phyloP scores from a whole-genome alignment of 2,888 invertebrate genomes.

The Alcis repandata region DNA sequence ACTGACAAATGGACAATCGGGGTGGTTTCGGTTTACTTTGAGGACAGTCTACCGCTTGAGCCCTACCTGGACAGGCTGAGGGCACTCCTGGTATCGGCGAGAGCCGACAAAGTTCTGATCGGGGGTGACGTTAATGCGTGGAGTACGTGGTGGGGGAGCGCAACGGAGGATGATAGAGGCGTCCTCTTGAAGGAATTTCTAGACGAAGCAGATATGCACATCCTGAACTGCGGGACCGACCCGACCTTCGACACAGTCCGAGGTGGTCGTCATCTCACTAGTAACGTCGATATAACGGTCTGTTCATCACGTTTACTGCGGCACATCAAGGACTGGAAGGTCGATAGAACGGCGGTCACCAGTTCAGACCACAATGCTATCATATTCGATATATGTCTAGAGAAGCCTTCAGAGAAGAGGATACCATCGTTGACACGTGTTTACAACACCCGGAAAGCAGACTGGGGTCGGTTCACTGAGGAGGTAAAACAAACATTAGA shows the following conservation, averaged over 20 bases:
- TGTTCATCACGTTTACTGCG: too few species aligned
- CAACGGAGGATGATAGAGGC: slow-evolving; percentile 4
- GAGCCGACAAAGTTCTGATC: background rate
- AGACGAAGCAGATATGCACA: slow-evolving; percentile 3
- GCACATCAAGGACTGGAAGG: too few species aligned
- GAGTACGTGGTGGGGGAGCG: too few species aligned
- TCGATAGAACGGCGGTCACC: too few species aligned
- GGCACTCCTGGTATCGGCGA: background rate
- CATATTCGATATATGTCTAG: background rate
- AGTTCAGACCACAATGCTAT: too few species aligned
- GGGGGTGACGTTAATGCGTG: too few species aligned
- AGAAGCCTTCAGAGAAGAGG: background rate
- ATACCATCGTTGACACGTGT: background rate
- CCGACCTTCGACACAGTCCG: too few species aligned
- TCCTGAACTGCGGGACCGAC: slow-evolving; percentile 6
- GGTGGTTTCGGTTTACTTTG: slow-evolving; percentile 3
- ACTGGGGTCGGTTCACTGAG: slow-evolving; percentile 10
- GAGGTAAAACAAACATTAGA: background rate
- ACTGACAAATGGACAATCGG: background rate
- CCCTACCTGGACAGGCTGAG: background rate
- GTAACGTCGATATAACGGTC: too few species aligned
- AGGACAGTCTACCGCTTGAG: too few species aligned
- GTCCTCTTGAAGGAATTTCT: background rate
- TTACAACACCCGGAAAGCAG: too few species aligned
- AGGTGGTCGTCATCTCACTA: too few species aligned